Evolutionary conservation across 1,140 invertebrate genomes (phyloP).

Genomic region (Macrocentrus cingulum): DNA sequence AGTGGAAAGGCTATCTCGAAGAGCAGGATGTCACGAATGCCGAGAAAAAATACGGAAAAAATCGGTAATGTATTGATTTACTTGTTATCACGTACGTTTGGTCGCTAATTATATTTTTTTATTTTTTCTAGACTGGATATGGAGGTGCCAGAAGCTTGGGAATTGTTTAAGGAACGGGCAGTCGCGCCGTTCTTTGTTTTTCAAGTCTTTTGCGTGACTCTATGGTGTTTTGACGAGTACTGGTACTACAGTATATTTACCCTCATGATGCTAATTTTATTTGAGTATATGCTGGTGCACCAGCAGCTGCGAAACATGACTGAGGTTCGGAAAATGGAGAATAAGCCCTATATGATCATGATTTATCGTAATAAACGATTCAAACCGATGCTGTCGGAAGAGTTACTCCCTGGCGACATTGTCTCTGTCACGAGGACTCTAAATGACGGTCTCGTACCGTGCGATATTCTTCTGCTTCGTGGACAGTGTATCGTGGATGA

Average conservation of each 20-base stretch:
- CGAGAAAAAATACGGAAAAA: conserved; percentile 83
- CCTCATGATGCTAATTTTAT: conserved; percentile 94
- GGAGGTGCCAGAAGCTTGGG: conserved; percentile 94
- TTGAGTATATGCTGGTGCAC: conserved; percentile 97
- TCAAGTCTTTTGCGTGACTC: conserved; percentile 92
- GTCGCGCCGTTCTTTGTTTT: conserved; percentile 98
- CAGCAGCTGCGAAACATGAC: conserved; percentile 98
- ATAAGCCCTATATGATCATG: conserved; percentile 90
- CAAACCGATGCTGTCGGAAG: conserved; percentile 82
- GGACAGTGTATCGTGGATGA: conserved; percentile 97
- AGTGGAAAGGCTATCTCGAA: conserved; percentile 85
- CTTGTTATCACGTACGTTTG: neutral
- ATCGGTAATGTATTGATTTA: conserved; percentile 65
- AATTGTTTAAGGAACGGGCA: conserved; percentile 95
- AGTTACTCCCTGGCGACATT: conserved; percentile 94
- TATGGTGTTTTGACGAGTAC: conserved; percentile 99
- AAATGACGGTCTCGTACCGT: conserved; percentile 92
- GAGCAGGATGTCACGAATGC: conserved; percentile 76
- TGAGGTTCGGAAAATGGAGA: conserved; percentile 99
- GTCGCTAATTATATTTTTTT: conserved; percentile 24
- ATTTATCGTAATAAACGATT: conserved; percentile 93
- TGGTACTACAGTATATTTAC: conserved; percentile 99
- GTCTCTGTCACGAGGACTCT: conserved; percentile 89
- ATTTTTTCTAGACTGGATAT: conserved; percentile 73
- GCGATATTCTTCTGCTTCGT: conserved; percentile 91